Base-by-base conservation (phyloP, 2,888 invertebrate species). In the Phengaris alcon region DNA sequence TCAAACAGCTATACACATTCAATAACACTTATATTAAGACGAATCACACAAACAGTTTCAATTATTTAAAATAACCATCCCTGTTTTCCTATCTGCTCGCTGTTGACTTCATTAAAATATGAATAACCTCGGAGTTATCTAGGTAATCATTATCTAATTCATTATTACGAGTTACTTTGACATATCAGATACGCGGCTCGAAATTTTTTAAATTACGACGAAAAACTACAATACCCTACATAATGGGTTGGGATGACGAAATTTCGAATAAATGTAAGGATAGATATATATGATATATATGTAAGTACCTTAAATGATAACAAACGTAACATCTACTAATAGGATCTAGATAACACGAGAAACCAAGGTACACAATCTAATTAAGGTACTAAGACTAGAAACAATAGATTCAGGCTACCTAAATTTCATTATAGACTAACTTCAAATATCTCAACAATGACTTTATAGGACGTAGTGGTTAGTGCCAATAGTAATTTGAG, bases 131-230 rank as follows among this genome's bases (percentile, higher is more conserved):
- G 87, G 88, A 87, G 86, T 90, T 90, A 91, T 87, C 92, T 93
- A 90, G 88, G 85, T 90, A 86, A 86, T 89, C 80, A 83, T 86
- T 90, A 92, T 86, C 91, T 93, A 90, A 90, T 72, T 89, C 88
- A 90, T 91, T 90, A 91, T 92, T 86, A 91, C 91, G 91, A 88
- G 82, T 92, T 93, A 93, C 93, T 91, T 93, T 93, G 92, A 93
- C 93, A 93, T 93, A 93, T 93, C 87, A 89, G 91, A 88, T 89
- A 93, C 93, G 93, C 93, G 93, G 93, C 93, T 93, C 93, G 92
- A 93, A 92, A 90, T 91, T 85, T 91, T 83, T 88, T 88, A 87
- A 77, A 79, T 87, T 87, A 88, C 83, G 87, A 86, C 85, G 77
- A 81, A 80, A 81, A 87, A 88, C 93, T 93, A 93, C 88, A 81